Base-by-base conservation (phyloP, 2,888 invertebrate species). In the Mesorhabditis sp. region DNA sequence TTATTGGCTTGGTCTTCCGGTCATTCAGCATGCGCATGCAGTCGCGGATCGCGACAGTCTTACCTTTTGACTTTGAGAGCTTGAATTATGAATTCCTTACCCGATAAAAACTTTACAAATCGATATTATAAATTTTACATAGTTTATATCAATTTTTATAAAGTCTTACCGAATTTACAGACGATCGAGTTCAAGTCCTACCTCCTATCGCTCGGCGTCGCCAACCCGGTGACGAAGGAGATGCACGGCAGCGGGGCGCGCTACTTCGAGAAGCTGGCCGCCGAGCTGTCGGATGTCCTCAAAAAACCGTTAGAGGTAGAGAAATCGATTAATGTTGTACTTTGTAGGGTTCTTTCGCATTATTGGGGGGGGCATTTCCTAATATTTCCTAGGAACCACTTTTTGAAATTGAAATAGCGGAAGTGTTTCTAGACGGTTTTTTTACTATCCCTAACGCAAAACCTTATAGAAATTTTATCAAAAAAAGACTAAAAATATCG, bases 111-210 rank as follows among this genome's bases (percentile, higher is more conserved):
- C n/a, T 15, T 43, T 4, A 66, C 28, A 41, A n/a, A 10, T 10
- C 2, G 28, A 13, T 4, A 5, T 15, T 50, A 61, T 4, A 7
- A 67, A 10, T 62, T 62, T 62, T 6, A 4, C 10, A 7, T 69
- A 7, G 42, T 7, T 15, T 41, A 7, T 10, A n/a, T 41, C 13
- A 3, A 15, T 5, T 68, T 68, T 10, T 43, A 43, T 7, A 68
- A 4, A 7, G 44, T 43, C 44, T 10, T 10, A 7, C 10, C 28
- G 10, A n/a, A 43, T 65, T 81, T 85, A 66, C 79, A 97, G 88
- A 97, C 97, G 6, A 90, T 95, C 4, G 90, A 92, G 81, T 97
- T 98, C 86, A 96, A 97, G 86, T 92, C 95, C 0, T 95, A 97
- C 86, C 89, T 98, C 66, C 90, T 98, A 88, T 96, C 95, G 86